Conservation (phyloP, 2,113 vertebrate genomes). For the Serilophus lunatus region DNA sequence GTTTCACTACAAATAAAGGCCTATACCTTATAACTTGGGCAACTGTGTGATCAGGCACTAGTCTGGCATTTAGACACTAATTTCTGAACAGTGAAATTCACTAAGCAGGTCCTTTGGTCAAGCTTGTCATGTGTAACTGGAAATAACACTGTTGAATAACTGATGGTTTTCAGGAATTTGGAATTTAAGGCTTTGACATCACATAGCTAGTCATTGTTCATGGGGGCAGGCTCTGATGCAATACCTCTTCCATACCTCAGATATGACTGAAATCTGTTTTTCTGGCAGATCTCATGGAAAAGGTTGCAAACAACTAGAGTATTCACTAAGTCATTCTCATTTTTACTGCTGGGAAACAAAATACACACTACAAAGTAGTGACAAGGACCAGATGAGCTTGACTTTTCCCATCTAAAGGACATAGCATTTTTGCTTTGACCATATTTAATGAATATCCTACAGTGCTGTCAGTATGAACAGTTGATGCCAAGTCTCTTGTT, state of each 20-base stretch:
- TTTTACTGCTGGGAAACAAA: neutral
- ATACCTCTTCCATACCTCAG: neutral
- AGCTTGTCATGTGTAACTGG: neutral
- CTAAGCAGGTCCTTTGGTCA: neutral
- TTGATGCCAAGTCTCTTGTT: neutral
- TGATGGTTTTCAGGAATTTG: neutral
- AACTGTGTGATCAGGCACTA: neutral
- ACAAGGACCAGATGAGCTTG: neutral
- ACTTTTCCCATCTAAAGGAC: neutral
- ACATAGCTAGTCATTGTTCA: neutral
- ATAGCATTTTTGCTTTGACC: neutral
- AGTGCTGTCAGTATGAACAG: neutral
- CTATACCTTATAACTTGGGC: neutral
- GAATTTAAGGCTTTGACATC: neutral
- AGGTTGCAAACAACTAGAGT: neutral
- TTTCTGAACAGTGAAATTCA: neutral
- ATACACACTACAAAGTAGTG: neutral
- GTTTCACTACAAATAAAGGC: neutral
- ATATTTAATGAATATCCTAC: neutral
- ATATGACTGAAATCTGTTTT: neutral
- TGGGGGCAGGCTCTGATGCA: neutral
- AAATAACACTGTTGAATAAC: neutral
- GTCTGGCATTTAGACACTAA: neutral
- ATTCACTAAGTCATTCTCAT: neutral
- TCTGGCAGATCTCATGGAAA: neutral